Conservation (phyloP, 2,888 invertebrate genomes). For the Cristatella mucedo region DNA sequence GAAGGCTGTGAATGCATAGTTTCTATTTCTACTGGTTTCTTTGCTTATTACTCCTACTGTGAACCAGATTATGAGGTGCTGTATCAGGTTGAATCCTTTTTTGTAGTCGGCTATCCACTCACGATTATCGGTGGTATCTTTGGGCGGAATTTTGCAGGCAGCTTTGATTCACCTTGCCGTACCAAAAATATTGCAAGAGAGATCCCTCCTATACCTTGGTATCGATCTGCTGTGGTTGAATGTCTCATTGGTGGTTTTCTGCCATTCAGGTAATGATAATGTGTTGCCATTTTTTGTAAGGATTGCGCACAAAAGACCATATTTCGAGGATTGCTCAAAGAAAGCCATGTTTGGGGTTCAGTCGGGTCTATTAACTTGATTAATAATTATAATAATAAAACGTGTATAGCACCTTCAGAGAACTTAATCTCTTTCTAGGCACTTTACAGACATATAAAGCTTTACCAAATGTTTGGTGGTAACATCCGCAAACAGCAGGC, state of each 20-base stretch:
- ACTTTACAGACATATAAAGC: too few species aligned
- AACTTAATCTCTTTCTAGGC: too few species aligned
- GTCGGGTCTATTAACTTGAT: too few species aligned
- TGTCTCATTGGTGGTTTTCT: constrained; percentile 43
- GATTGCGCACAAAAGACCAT: too few species aligned
- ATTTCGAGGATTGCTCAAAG: too few species aligned
- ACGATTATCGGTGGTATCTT: constrained; percentile 42
- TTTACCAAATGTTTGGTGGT: too few species aligned
- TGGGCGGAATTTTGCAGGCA: constrained; percentile 40
- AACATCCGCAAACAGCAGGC: too few species aligned
- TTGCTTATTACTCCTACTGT: neutral
- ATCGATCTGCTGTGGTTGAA: constrained; percentile 38
- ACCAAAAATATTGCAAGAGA: constrained; percentile 43
- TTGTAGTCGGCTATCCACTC: constrained; percentile 42
- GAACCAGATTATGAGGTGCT: neutral
- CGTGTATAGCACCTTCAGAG: too few species aligned
- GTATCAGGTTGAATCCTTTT: neutral
- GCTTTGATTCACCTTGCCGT: constrained; percentile 41
- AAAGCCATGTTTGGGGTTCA: too few species aligned
- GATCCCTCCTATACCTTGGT: constrained; percentile 40
- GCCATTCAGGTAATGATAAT: constrained; percentile 40
- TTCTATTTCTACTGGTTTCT: neutral
- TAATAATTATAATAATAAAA: too few species aligned
- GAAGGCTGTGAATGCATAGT: neutral
- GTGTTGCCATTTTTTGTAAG: too few species aligned